Conservation (phyloP, 2,797 vertebrate species). For the Echeneis naucrates region DNA sequence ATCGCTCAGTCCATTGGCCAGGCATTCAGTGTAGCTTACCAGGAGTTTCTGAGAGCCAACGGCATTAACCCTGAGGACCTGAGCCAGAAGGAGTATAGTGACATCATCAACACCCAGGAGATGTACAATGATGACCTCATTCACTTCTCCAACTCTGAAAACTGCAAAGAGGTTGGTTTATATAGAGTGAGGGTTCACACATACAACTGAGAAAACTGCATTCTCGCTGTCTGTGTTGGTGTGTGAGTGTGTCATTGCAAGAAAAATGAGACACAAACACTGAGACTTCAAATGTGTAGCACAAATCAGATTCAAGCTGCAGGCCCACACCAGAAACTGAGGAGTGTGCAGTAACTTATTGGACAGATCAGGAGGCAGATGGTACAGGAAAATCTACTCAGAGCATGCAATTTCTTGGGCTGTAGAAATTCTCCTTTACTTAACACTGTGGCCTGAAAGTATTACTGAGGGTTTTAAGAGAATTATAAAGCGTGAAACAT, state of each 20-base stretch:
- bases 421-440: conserved; percentile 39
- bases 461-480: conserved; percentile 51
- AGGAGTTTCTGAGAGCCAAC: conserved; percentile 98
- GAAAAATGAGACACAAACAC: conserved; percentile 11
- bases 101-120: conserved; percentile 99
- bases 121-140: conserved; percentile 99
- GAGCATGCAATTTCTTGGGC: conserved; percentile 46
- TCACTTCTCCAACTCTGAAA: conserved; percentile 99
- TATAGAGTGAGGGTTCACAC: not conserved
- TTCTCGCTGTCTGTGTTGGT: conserved; percentile 3
- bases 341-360: conserved; percentile 54
- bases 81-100: conserved; percentile 99
- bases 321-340: conserved; percentile 41
- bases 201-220: too few species aligned
- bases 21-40: conserved; percentile 99
- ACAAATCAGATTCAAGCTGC: conserved; percentile 31
- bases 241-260: conserved; percentile 5
- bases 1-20: conserved; percentile 99
- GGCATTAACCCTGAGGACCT: conserved; percentile 99
- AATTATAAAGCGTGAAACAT: conserved; percentile 53
- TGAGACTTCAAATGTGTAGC: conserved; percentile 23
- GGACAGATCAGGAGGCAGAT: conserved; percentile 59
- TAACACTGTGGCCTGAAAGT: conserved; percentile 48
- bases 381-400: conserved; percentile 43
- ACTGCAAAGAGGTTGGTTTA: conserved; percentile 95